Percentiles rank a stretch among this genome's conserved stretches.
Evolutionary conservation across 2,113 vertebrate species (phyloP).

Genomic region (Morphnarchus princeps): DNA sequence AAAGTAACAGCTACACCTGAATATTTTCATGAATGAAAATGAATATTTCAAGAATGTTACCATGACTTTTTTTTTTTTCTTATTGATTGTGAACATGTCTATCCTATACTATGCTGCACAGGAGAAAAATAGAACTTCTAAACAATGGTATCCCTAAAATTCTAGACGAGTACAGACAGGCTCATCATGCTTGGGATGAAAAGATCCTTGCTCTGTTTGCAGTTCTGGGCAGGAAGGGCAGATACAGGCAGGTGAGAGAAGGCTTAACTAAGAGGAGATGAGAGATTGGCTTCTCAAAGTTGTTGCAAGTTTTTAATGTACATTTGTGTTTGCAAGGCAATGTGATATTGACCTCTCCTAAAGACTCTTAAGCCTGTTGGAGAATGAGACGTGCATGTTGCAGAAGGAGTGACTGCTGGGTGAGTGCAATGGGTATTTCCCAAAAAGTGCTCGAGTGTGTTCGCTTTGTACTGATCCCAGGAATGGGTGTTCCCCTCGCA

Average conservation of each 20-base stretch:
- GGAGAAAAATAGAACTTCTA: not conserved
- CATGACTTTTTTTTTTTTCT: not conserved
- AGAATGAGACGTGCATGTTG: not conserved
- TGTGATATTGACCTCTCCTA: not conserved
- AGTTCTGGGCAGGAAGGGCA: not conserved
- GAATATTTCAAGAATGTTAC: not conserved
- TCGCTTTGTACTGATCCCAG: not conserved
- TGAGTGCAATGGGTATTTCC: not conserved
- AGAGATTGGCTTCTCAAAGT: not conserved
- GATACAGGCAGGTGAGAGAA: not conserved
- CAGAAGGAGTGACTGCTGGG: not conserved
- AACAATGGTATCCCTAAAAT: not conserved
- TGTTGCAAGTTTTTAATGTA: not conserved
- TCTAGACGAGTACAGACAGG: not conserved
- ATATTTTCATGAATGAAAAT: not conserved
- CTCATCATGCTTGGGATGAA: not conserved
- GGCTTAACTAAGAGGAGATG: not conserved
- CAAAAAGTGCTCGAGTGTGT: not conserved
- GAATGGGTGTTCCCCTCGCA: not conserved
- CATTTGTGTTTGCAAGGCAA: not conserved
- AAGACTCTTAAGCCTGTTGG: not conserved
- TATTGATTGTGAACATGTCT: not conserved
- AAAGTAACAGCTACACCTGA: not conserved
- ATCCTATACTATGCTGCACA: accelerated
- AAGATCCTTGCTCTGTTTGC: not conserved